phyloP scores from a whole-genome alignment of 2,888 invertebrate genomes.

The Drosophila buzzatii region DNA sequence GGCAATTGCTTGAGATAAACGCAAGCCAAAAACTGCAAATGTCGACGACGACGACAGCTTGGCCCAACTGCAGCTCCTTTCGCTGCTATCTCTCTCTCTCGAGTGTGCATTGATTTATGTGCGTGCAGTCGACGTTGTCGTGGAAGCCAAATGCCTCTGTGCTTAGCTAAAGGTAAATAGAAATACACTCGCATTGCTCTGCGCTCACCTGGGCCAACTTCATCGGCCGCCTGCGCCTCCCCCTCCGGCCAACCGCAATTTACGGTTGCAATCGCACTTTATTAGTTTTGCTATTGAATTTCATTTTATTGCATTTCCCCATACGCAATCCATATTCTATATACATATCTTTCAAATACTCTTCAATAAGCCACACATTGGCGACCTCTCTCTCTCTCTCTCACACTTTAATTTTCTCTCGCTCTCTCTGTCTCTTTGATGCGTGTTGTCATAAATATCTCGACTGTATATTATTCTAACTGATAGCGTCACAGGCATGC shows the following conservation, averaged over 20 bases:
- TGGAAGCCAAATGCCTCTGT: neutral
- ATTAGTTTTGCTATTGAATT: slow-evolving; percentile 81
- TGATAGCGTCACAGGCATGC: slow-evolving; percentile 6
- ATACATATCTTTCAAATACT: slow-evolving; percentile 45
- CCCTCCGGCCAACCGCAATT: slow-evolving; percentile 3
- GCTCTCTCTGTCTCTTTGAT: neutral
- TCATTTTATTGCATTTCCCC: slow-evolving; percentile 64
- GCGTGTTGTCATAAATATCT: slow-evolving; percentile 21
- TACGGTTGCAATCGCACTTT: slow-evolving; percentile 66
- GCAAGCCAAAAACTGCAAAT: slow-evolving; percentile 54
- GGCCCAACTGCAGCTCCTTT: slow-evolving; percentile 9
- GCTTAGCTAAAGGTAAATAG: slow-evolving; percentile 53
- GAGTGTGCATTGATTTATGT: slow-evolving; percentile 82
- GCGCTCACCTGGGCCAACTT: slow-evolving; percentile 2
- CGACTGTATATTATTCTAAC: slow-evolving; percentile 9
- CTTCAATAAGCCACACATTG: neutral
- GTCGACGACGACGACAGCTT: slow-evolving; percentile 23
- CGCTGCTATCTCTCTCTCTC: slow-evolving; percentile 45
- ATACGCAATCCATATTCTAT: slow-evolving; percentile 12
- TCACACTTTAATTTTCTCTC: no score
- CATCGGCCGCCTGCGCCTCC: neutral
- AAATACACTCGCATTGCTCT: slow-evolving; percentile 32
- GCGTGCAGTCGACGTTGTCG: slow-evolving; percentile 27
- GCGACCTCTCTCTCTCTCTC: neutral
- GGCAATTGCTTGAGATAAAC: slow-evolving; percentile 42